phyloP scores from a whole-genome alignment of 1,140 invertebrate genomes.

The Belonocnema kinseyi region DNA sequence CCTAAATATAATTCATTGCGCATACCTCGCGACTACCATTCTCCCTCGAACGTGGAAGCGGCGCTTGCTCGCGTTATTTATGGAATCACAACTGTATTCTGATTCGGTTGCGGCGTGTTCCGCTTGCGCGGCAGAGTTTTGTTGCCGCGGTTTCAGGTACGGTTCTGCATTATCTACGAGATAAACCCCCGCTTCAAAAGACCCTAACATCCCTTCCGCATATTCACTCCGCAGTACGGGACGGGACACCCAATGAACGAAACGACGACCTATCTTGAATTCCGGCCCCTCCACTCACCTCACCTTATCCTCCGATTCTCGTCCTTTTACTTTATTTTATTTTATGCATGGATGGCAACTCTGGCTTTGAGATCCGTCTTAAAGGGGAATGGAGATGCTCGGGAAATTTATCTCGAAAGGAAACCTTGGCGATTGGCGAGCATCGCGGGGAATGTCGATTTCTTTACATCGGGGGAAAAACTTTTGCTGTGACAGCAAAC shows the following conservation, averaged over 20 bases:
- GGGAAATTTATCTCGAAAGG: conserved; percentile 23
- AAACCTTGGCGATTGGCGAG: neutral
- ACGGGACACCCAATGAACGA: conserved; percentile 9
- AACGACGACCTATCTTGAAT: conserved; percentile 14
- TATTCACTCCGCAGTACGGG: neutral
- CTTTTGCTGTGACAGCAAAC: neutral
- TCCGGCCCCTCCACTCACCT: neutral
- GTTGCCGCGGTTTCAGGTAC: conserved; percentile 25
- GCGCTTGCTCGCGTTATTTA: conserved; percentile 66
- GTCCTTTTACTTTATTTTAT: conserved; percentile 7
- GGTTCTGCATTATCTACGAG: conserved; percentile 51
- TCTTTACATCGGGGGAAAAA: conserved; percentile 3
- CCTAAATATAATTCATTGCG: conserved; percentile 68
- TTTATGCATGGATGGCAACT: conserved; percentile 7
- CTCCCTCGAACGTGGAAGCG: conserved; percentile 48
- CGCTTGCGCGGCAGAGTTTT: conserved; percentile 48
- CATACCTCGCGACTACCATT: conserved; percentile 51
- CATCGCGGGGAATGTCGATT: neutral
- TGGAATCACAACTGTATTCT: conserved; percentile 66
- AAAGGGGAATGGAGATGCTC: neutral
- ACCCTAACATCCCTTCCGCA: conserved; percentile 32
- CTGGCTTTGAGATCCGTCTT: neutral
- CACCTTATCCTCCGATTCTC: neutral
- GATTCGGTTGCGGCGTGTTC: conserved; percentile 48
- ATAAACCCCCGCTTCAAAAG: conserved; percentile 40